Evolutionary conservation across 2,797 vertebrate genomes (phyloP), one percentile per base, ranked within the genome.

Genomic region (Erithacus rubecula): DNA sequence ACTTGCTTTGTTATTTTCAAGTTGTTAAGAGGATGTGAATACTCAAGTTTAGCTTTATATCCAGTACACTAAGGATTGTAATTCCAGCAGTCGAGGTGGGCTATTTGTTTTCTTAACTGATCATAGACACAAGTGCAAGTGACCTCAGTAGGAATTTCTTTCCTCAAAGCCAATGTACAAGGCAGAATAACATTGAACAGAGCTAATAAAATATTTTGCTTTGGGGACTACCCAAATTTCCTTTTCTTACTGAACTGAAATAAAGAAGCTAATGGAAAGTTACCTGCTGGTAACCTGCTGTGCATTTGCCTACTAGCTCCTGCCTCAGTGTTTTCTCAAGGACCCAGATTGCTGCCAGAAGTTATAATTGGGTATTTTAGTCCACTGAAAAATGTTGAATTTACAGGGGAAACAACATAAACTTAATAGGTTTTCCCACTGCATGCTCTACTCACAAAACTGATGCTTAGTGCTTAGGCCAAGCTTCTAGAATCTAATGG

Each of bases 31-130:
- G 53, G 92, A 74, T 11, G 37, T 77, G 92, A 94, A 87, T 79
- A 89, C 44, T 36, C 44, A 85, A 89, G 71, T 88, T 95, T 63
- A 92, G 90, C 89, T 97, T 96, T 97, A 93, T 44, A 63, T 75
- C 81, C 82, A 79, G 39, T 80, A 88, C 37, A 26, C 87, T 90
- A 78, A 96, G 80, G 87, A 69, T 65, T 83, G 78, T 85, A 96
- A 96, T 89, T 90, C 87, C 52, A 94, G 49, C 67, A 90, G 70
- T 77, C 49, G 56, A 83, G 75, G 74, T 24, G 29, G 23, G 32
- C 59, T 83, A 10, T 92, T 86, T 71, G 36, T 86, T 91, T 58
- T 83, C 67, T 41, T 83, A 90, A 78, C 63, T 4, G 10, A 86
- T 76, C 80, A 75, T 0, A 90, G 83, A 72, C 36, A 68, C 6